A percentile compares a stretch with the other conserved stretches of the same genome.
These are phyloP conservation scores for Strigamia maritima DNA, from an alignment of 2,888 invertebrate genomes.

Conservation along the genomic window DNA sequence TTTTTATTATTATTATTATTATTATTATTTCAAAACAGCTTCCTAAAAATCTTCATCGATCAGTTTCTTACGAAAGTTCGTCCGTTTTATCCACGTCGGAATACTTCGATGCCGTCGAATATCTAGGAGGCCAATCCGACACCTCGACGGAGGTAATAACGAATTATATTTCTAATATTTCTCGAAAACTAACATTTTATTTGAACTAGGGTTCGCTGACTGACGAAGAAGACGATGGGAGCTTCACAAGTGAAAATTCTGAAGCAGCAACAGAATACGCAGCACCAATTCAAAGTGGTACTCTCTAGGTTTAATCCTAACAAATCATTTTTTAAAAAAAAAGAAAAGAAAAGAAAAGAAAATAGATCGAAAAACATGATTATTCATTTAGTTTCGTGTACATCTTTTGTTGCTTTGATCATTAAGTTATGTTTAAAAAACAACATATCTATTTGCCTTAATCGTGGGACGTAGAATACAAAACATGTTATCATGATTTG, in stretches of 20 bases:
- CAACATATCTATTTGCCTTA: background rate
- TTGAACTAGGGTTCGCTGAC: slow-evolving; percentile 43
- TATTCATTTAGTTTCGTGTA: background rate
- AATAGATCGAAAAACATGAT: background rate
- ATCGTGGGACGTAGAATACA: background rate
- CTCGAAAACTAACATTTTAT: background rate
- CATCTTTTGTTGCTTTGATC: background rate
- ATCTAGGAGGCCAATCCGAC: slow-evolving; percentile 57
- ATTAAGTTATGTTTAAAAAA: background rate
- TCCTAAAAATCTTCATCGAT: slow-evolving; percentile 61
- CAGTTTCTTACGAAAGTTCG: slow-evolving; percentile 68
- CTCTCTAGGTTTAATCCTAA: slow-evolving; percentile 40
- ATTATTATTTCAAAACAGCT: slow-evolving; percentile 32
- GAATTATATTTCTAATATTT: slow-evolving; percentile 50
- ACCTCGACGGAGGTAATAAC: slow-evolving; percentile 71
- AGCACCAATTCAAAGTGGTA: slow-evolving; percentile 44
- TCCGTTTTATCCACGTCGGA: slow-evolving; percentile 72
- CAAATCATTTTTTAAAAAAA: slow-evolving; percentile 38
- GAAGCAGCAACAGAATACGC: slow-evolving; percentile 55
- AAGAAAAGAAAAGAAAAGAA: background rate
- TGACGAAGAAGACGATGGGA: slow-evolving; percentile 55
- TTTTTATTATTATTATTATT: background rate
- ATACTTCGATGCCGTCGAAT: slow-evolving; percentile 77
- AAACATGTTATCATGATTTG: background rate
- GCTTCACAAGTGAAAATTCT: slow-evolving; percentile 67